Conservation (phyloP, 2,113 vertebrate genomes). For the Eublepharis macularius region DNA sequence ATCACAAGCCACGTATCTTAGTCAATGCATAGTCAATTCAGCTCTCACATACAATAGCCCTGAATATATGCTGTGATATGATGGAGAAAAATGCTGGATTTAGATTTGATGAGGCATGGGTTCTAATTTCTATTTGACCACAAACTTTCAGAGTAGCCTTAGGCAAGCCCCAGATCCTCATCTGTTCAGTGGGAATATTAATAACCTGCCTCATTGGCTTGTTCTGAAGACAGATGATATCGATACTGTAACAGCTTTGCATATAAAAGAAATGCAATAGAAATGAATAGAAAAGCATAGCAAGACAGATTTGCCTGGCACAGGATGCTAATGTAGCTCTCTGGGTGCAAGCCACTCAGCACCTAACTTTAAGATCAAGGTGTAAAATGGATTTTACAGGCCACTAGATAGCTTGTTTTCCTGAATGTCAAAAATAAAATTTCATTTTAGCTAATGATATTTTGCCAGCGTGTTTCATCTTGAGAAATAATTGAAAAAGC, state of each 20-base stretch:
- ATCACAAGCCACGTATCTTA: background rate
- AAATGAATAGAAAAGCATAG: background rate
- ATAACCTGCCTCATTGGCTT: background rate
- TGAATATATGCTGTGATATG: background rate
- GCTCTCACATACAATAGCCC: background rate
- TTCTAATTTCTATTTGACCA: background rate
- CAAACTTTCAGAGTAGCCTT: background rate
- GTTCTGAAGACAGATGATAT: background rate
- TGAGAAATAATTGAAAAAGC: background rate
- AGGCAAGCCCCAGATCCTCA: background rate
- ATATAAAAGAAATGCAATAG: background rate
- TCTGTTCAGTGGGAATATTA: slow-evolving; percentile 13
- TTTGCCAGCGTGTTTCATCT: background rate
- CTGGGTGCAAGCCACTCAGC: background rate
- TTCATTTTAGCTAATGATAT: background rate
- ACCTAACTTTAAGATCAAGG: background rate
- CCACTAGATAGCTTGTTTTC: slow-evolving; percentile 17
- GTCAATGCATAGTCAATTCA: background rate
- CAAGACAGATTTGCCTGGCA: background rate
- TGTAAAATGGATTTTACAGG: slow-evolving; percentile 9
- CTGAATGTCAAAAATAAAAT: background rate
- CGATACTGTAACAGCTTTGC: slow-evolving; percentile 1
- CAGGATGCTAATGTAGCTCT: background rate
- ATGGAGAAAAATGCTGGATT: background rate
- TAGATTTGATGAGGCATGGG: too few species aligned